Conservation (phyloP, 2,888 invertebrate genomes). For the Tetragonula carbonaria region DNA sequence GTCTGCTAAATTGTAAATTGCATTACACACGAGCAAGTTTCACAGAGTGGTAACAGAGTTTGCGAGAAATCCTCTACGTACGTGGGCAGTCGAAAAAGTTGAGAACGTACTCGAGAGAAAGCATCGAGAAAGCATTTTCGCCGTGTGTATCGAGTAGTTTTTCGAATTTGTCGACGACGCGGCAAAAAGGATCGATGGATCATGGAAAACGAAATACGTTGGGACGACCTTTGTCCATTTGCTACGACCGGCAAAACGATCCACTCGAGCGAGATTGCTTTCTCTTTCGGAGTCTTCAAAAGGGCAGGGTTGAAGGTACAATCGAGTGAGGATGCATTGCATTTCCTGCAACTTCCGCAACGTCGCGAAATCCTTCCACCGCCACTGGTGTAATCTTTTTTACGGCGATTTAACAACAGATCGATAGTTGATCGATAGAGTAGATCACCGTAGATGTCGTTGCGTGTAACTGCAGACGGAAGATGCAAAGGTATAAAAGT, state of each 20-base stretch:
- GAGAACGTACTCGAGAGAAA: neutral
- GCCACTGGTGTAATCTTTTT: constrained; percentile 9
- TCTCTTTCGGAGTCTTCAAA: constrained; percentile 9
- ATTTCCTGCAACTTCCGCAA: neutral
- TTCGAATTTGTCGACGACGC: neutral
- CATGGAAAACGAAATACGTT: constrained; percentile 20
- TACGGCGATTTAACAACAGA: neutral
- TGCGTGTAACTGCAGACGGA: too few relatives aligned
- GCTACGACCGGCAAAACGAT: constrained; percentile 5
- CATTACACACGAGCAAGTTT: neutral
- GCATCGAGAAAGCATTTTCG: neutral
- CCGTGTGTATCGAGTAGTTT: neutral
- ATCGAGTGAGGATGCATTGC: neutral
- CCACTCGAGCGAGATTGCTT: constrained; percentile 25
- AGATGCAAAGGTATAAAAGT: neutral
- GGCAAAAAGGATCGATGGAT: neutral
- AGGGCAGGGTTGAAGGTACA: neutral
- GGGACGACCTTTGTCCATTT: constrained; percentile 19
- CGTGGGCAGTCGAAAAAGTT: neutral
- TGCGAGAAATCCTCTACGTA: neutral
- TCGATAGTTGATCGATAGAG: too few relatives aligned
- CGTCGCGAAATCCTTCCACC: neutral
- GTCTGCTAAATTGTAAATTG: neutral
- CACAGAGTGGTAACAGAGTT: neutral
- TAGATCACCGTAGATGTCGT: too few relatives aligned